Evolutionary conservation across 2,113 vertebrate genomes (phyloP).

Genomic region (Malurus alboscapulatus): DNA sequence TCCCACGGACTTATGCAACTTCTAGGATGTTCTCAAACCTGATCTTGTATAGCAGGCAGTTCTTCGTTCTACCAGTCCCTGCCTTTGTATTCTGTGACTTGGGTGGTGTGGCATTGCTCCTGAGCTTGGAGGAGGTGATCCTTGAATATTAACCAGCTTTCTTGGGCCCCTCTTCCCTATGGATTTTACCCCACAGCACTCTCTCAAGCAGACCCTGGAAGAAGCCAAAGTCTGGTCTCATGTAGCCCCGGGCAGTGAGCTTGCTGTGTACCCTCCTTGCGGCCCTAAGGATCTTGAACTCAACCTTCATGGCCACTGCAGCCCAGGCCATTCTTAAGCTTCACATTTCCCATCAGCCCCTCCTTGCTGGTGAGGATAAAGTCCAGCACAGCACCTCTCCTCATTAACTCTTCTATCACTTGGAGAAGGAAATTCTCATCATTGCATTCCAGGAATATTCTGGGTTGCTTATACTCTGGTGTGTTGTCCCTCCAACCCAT

Average conservation of each 20-base stretch:
- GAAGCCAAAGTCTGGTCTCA: background rate
- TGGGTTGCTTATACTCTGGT: background rate
- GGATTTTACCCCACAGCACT: background rate
- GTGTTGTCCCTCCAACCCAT: background rate
- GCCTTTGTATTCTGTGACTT: background rate
- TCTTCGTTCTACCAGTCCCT: background rate
- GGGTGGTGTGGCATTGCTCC: background rate
- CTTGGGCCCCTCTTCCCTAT: background rate
- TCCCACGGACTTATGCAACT: background rate
- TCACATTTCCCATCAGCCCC: background rate
- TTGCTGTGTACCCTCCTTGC: accelerated
- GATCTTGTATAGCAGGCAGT: background rate
- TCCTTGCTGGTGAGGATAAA: background rate
- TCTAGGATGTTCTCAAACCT: background rate
- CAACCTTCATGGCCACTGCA: background rate
- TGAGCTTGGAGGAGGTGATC: background rate
- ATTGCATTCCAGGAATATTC: background rate
- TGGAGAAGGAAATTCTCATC: background rate
- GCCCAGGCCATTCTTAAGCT: background rate
- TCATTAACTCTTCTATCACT: background rate
- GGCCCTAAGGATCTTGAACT: background rate
- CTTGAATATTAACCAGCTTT: background rate
- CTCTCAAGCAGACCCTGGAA: background rate
- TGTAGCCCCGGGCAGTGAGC: background rate
- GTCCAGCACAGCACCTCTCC: background rate